These are phyloP conservation scores for Amazona finschi DNA, from an alignment of 2,797 vertebrate genomes.

Conservation along the genomic window DNA sequence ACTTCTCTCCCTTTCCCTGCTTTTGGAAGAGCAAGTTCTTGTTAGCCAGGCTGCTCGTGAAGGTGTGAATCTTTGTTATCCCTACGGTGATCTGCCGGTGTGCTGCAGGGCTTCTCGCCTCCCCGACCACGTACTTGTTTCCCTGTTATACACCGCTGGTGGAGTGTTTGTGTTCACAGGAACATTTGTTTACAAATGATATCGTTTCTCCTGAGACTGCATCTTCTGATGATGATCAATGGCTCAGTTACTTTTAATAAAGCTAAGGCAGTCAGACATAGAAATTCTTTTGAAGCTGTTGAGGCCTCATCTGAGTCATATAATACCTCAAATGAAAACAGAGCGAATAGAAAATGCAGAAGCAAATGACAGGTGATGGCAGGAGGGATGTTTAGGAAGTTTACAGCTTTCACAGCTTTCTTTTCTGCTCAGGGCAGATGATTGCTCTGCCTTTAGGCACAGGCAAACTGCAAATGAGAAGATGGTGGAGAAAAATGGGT, in stretches of 20 bases:
- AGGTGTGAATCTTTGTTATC: not conserved
- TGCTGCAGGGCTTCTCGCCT: not conserved
- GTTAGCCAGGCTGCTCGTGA: not conserved
- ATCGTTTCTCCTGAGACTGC: constrained; percentile 6
- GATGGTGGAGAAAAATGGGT: not conserved
- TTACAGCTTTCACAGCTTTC: constrained; percentile 22
- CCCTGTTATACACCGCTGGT: not conserved
- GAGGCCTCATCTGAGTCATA: constrained; percentile 54
- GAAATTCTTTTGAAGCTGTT: constrained; percentile 58
- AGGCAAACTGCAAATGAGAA: constrained; percentile 5
- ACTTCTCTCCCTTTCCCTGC: not conserved
- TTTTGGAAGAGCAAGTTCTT: not conserved
- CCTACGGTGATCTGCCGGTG: not conserved
- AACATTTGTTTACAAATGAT: constrained; percentile 53
- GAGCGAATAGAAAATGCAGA: constrained; percentile 35
- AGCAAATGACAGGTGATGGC: constrained; percentile 44
- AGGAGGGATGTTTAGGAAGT: constrained; percentile 26
- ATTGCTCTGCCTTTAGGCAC: not conserved
- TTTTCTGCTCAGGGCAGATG: not conserved
- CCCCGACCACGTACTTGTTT: fast-evolving
- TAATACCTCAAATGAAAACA: constrained; percentile 62
- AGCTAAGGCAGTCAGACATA: constrained; percentile 29
- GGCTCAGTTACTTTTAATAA: constrained; percentile 65
- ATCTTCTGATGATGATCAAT: constrained; percentile 54
- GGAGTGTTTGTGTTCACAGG: constrained; percentile 22